These are phyloP conservation scores for Herpailurus yagouaroundi DNA, from an alignment of 2,113 vertebrate species.

Conservation along the genomic window DNA sequence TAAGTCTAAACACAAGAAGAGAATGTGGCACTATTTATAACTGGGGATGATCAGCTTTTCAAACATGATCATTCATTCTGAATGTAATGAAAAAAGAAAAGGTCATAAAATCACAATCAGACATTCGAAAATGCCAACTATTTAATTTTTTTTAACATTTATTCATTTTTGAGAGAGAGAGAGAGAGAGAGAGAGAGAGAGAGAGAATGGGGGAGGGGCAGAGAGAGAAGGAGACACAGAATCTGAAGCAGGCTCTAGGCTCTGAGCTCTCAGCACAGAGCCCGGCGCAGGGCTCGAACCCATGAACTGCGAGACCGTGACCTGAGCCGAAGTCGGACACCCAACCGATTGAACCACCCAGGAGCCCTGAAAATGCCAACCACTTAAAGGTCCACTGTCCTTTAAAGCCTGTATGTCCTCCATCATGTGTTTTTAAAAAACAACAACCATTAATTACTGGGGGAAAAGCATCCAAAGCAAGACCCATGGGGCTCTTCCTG, in stretches of 20 bases:
- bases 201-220: no score
- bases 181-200: no score
- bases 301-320: no score
- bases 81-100: background rate
- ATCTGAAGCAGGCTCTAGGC: no score
- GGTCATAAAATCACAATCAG: background rate
- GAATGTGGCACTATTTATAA: background rate
- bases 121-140: background rate
- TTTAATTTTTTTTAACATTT: background rate
- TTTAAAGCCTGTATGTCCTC: background rate
- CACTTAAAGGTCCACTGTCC: background rate
- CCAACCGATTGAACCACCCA: no score
- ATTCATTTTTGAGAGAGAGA: no score
- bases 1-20: background rate
- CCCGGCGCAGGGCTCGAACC: no score
- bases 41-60: background rate
- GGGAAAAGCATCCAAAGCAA: background rate
- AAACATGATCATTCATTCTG: constrained; percentile 4
- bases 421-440: background rate
- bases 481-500: background rate
- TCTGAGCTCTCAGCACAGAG: no score
- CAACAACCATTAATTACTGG: background rate
- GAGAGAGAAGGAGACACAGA: no score
- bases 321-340: no score
- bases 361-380: background rate